phyloP scores from a whole-genome alignment of 1,140 invertebrate genomes.

The Metopolophium dirhodum region DNA sequence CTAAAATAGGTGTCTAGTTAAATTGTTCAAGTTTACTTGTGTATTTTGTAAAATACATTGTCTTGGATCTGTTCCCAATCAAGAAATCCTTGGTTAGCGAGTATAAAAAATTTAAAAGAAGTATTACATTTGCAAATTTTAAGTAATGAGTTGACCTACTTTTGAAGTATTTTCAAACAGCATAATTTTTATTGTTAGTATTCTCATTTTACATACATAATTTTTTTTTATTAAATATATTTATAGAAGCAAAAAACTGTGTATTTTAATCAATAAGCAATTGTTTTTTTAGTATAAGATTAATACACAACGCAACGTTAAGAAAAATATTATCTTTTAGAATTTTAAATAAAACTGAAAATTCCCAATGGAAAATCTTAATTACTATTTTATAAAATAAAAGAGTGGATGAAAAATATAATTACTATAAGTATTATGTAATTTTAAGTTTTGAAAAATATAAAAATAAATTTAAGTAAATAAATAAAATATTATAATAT shows the following conservation, averaged over 20 bases:
- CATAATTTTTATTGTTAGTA: not conserved
- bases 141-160: not conserved
- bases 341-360: too few relatives aligned
- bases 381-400: not conserved
- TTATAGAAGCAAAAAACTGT: not conserved
- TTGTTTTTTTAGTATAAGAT: not conserved
- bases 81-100: not conserved
- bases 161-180: not conserved
- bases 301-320: too few relatives aligned
- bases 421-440: not conserved
- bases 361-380: not conserved
- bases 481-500: too few relatives aligned
- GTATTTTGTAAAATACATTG: constrained; percentile 10
- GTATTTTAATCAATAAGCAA: not conserved
- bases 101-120: not conserved
- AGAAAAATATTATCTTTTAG: not conserved
- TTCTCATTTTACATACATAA: not conserved
- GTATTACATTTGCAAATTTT: not conserved
- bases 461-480: too few relatives aligned
- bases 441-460: not conserved
- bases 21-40: not conserved
- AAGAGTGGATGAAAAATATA: not conserved
- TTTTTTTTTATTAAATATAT: not conserved
- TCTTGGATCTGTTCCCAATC: not conserved
- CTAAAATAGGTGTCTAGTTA: not conserved